Percentiles rank a stretch among this genome's conserved stretches.
phyloP scores from a whole-genome alignment of 2,797 vertebrate species.

The Schizopygopsis pylzovi region DNA sequence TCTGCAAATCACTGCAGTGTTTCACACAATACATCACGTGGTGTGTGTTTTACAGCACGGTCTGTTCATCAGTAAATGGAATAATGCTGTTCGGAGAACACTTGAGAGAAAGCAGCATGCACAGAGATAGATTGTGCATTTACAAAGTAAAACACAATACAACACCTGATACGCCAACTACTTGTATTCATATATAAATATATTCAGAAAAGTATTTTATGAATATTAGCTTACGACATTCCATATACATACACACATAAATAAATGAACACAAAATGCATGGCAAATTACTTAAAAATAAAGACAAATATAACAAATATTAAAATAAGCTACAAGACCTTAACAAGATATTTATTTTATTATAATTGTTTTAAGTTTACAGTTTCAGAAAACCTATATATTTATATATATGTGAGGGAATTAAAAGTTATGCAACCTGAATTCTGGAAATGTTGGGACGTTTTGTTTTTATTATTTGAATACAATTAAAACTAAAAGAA shows the following conservation, averaged over 20 bases:
- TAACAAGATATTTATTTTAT: background rate
- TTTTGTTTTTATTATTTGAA: no score
- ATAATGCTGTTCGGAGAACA: background rate
- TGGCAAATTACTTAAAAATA: background rate
- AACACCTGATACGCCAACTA: background rate
- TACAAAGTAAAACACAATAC: background rate
- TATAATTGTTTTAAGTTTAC: background rate
- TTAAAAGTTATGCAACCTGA: background rate
- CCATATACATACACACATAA: background rate
- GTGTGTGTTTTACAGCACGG: background rate
- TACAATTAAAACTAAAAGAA: no score
- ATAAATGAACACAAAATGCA: no score
- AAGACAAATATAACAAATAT: background rate
- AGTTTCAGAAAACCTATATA: background rate
- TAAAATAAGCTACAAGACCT: background rate
- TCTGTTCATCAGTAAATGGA: background rate
- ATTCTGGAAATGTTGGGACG: no score
- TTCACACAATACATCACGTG: background rate
- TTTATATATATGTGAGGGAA: background rate
- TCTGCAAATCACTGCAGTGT: constrained; percentile 14
- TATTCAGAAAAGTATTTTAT: background rate
- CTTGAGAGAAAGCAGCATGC: constrained; percentile 11
- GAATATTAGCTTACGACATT: background rate
- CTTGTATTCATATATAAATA: background rate
- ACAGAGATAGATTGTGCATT: background rate